Evolutionary conservation across 2,888 invertebrate species (phyloP).

Genomic region (Eumacrocentrus americanus): DNA sequence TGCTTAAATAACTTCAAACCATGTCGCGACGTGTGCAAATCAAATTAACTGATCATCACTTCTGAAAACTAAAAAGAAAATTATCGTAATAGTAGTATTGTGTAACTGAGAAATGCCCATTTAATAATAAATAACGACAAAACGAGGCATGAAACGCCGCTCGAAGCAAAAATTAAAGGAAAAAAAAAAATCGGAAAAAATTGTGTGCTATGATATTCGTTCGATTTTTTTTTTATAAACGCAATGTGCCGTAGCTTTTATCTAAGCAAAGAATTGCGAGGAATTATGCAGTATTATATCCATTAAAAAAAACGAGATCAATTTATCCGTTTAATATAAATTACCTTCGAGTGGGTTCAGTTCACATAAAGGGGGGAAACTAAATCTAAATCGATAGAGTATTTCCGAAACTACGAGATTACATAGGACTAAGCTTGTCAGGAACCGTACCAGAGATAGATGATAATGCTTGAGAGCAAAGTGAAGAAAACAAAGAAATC

Average conservation of each 20-base stretch:
- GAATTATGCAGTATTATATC: slow-evolving; percentile 23
- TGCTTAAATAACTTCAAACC: too few species aligned
- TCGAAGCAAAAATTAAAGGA: not conserved
- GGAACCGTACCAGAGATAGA: slow-evolving; percentile 53
- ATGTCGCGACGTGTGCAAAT: too few species aligned
- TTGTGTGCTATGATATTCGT: slow-evolving; percentile 18
- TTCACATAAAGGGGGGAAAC: too few species aligned
- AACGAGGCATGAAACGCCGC: slow-evolving; percentile 6
- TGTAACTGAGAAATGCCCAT: not conserved
- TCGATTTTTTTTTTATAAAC: slow-evolving; percentile 4
- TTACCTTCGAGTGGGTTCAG: too few species aligned
- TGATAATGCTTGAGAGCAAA: slow-evolving; percentile 29
- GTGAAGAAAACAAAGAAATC: slow-evolving; percentile 26
- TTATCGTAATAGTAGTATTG: not conserved
- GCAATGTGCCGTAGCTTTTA: slow-evolving; percentile 7
- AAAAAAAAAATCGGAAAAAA: not conserved
- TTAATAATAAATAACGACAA: not conserved
- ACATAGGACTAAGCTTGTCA: slow-evolving; percentile 39
- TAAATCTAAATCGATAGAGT: not conserved
- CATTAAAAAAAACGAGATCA: not conserved
- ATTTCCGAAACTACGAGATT: not conserved
- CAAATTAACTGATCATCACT: too few species aligned
- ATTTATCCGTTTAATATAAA: not conserved
- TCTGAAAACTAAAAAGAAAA: not conserved
- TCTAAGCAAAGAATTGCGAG: slow-evolving; percentile 5